Evolutionary conservation across 1,140 invertebrate genomes (phyloP).

Genomic region (Cydia splendana): DNA sequence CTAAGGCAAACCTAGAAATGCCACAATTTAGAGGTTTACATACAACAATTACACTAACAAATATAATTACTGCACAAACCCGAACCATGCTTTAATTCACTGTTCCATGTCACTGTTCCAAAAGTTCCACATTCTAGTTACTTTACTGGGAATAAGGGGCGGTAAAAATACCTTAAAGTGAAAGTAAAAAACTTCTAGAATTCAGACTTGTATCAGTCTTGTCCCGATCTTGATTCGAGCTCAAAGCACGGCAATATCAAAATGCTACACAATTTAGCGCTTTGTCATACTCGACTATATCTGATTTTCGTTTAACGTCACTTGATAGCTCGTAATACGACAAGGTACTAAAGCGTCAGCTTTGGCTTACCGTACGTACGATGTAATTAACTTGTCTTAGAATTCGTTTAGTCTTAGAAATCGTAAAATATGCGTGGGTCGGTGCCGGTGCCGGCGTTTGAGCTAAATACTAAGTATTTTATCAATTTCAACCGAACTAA

Average conservation of each 20-base stretch:
- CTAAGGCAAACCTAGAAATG: neutral
- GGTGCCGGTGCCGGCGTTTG: constrained; percentile 15
- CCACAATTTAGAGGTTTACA: neutral
- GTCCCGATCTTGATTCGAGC: constrained; percentile 42
- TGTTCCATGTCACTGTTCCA: constrained; percentile 6
- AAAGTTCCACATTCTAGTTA: neutral
- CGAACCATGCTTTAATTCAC: constrained; percentile 6
- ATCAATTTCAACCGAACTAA: constrained; percentile 6
- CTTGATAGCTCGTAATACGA: neutral
- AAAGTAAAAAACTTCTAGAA: constrained; percentile 35
- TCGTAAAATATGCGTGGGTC: constrained; percentile 2
- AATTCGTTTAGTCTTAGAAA: constrained; percentile 11
- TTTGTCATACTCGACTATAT: constrained; percentile 16
- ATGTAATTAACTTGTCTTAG: constrained; percentile 12
- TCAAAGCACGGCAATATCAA: constrained; percentile 28
- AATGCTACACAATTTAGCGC: neutral
- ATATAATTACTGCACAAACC: constrained; percentile 26
- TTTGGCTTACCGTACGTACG: neutral
- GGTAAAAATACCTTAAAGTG: constrained; percentile 26
- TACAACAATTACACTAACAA: constrained; percentile 21
- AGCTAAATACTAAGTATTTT: constrained; percentile 17
- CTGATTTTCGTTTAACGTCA: constrained; percentile 8
- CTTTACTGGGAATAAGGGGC: constrained; percentile 10
- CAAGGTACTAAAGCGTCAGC: neutral
- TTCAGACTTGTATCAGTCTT: constrained; percentile 65